Percentiles rank a stretch among this genome's conserved stretches.
Evolutionary conservation across 2,888 invertebrate species (phyloP).

Genomic region (Noctuana brunneofusca): DNA sequence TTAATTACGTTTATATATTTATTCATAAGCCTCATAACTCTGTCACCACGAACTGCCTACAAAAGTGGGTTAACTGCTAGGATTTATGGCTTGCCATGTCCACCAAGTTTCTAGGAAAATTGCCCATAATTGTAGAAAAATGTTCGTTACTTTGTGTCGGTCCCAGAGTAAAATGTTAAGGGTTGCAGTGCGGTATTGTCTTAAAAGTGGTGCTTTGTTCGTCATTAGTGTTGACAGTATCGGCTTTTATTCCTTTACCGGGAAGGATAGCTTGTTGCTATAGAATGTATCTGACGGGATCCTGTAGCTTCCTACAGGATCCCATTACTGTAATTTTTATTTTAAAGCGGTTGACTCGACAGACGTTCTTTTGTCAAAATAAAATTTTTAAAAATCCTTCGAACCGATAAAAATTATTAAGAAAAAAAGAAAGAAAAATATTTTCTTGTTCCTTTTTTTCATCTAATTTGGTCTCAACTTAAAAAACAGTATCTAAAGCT

Average conservation of each 20-base stretch:
- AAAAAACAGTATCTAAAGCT: too few species aligned
- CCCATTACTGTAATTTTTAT: too few species aligned
- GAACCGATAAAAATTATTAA: too few species aligned
- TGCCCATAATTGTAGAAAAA: slow-evolving; percentile 7
- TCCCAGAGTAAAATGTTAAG: neutral
- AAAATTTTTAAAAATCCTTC: too few species aligned
- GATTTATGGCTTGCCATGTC: slow-evolving; percentile 8
- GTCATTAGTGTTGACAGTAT: neutral
- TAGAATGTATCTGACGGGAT: too few species aligned
- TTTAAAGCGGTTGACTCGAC: too few species aligned
- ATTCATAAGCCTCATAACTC: slow-evolving; percentile 8
- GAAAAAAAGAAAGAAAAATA: too few species aligned
- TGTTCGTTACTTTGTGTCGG: neutral
- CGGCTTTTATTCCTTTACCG: neutral
- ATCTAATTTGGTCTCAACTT: too few species aligned
- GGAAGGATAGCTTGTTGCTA: neutral
- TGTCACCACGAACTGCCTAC: neutral
- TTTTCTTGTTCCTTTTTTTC: too few species aligned
- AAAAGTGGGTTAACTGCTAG: slow-evolving; percentile 4
- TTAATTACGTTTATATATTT: neutral
- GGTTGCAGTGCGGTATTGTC: neutral
- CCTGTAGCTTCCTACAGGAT: too few species aligned
- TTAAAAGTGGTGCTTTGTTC: neutral
- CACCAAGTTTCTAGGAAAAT: slow-evolving; percentile 8
- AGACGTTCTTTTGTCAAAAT: too few species aligned